Percentiles rank a stretch among this genome's conserved stretches.
phyloP scores from a whole-genome alignment of 2,113 vertebrate species.

The Megaptera novaeangliae region DNA sequence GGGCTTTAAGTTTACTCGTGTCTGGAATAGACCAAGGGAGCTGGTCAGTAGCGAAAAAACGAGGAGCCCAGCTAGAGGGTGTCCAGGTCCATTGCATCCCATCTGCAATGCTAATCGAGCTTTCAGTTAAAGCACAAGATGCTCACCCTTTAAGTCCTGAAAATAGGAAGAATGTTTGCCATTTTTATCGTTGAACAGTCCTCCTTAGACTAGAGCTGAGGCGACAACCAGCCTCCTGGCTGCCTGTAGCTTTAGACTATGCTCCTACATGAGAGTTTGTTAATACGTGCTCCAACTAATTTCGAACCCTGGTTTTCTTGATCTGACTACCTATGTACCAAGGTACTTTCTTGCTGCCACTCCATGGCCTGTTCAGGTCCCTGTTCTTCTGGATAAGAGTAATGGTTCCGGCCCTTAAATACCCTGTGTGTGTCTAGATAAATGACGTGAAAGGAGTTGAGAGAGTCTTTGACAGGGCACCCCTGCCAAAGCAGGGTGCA shows the following conservation, averaged over 20 bases:
- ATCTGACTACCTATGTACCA: background rate
- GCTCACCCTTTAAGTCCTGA: background rate
- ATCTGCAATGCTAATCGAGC: background rate
- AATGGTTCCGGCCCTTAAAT: background rate
- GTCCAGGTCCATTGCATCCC: background rate
- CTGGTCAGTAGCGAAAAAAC: background rate
- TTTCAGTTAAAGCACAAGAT: conserved; percentile 11
- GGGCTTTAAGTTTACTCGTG: background rate
- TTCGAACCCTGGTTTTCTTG: background rate
- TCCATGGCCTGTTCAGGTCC: background rate
- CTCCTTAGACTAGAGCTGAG: background rate
- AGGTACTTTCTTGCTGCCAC: background rate
- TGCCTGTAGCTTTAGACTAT: background rate
- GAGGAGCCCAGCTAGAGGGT: background rate
- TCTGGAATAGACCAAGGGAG: background rate
- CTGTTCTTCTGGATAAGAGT: background rate
- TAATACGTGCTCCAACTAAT: background rate
- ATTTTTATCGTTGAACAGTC: background rate
- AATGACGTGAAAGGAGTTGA: background rate
- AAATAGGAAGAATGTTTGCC: background rate
- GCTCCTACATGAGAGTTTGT: background rate
- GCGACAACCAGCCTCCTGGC: background rate
- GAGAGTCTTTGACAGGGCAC: background rate
- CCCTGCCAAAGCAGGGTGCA: background rate
- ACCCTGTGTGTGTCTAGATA: background rate